Evolutionary conservation across 1,140 invertebrate genomes (phyloP).

Genomic region (Cyphomyrmex costatus): DNA sequence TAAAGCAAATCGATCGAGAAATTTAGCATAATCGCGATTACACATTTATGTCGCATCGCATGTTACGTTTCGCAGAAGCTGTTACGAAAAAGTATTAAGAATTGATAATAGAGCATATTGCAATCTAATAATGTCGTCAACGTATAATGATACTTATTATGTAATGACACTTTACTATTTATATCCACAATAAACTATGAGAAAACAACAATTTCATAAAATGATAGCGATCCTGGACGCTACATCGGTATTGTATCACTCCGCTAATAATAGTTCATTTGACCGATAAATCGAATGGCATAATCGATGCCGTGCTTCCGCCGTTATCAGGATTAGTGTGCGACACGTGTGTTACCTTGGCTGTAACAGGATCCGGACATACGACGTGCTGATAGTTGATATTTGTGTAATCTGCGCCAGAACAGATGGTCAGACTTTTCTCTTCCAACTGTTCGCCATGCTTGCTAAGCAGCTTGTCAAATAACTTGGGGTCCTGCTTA

Average conservation of each 20-base stretch:
- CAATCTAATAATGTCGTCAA: background rate
- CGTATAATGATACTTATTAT: background rate
- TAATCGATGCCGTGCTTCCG: conserved; percentile 8
- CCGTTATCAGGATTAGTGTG: conserved; percentile 33
- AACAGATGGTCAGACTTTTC: conserved; percentile 98
- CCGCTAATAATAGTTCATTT: conserved; percentile 42
- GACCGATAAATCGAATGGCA: conserved; percentile 28
- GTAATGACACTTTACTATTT: background rate
- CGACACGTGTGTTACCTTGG: conserved; percentile 91
- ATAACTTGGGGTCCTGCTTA: conserved; percentile 94
- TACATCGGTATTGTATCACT: background rate
- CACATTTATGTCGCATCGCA: background rate
- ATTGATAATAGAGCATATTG: background rate
- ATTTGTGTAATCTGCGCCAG: conserved; percentile 99
- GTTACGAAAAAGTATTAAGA: background rate
- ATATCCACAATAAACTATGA: background rate
- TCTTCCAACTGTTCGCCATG: conserved; percentile 95
- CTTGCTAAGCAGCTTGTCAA: conserved; percentile 92
- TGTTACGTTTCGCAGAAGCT: background rate
- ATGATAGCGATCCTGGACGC: background rate
- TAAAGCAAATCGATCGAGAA: background rate
- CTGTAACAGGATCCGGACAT: conserved; percentile 95
- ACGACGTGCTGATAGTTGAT: conserved; percentile 99
- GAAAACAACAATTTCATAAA: background rate
- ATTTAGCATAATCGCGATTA: background rate